Evolutionary conservation across 1,140 invertebrate genomes (phyloP).

Genomic region (Panagrolaimus sp.): DNA sequence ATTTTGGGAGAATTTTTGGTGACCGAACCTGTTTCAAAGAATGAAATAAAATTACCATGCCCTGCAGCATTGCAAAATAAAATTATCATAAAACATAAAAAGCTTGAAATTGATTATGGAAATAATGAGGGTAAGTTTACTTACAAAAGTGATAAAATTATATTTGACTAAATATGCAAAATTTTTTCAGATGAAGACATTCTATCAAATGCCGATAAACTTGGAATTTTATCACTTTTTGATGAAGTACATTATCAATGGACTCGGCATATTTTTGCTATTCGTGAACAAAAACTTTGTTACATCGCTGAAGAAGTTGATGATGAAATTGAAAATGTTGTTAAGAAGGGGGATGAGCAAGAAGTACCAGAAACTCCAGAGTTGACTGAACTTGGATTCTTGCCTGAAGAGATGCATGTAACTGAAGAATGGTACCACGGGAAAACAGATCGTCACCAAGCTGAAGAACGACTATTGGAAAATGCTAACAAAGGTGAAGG

Average conservation of each 20-base stretch:
- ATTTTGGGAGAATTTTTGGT: constrained; percentile 72
- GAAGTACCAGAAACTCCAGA: constrained; percentile 17
- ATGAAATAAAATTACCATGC: constrained; percentile 71
- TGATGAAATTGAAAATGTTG: constrained; percentile 21
- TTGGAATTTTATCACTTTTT: too few species aligned
- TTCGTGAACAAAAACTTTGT: too few species aligned
- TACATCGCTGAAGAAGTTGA: too few species aligned
- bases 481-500: constrained; percentile 48
- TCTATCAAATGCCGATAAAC: too few species aligned
- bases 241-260: too few species aligned
- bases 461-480: constrained; percentile 45
- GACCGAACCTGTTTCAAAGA: constrained; percentile 43
- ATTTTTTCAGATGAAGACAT: too few species aligned
- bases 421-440: constrained; percentile 59
- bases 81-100: constrained; percentile 62
- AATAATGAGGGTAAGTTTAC: too few species aligned
- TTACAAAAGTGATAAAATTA: too few species aligned
- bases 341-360: constrained; percentile 45
- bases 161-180: too few species aligned
- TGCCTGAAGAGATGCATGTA: constrained; percentile 55
- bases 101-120: too few species aligned
- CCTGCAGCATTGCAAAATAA: constrained; percentile 69
- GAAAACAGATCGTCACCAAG: constrained; percentile 49
- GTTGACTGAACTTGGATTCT: constrained; percentile 40
- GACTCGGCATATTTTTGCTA: too few species aligned